Base-by-base conservation (phyloP, 2,113 vertebrate genomes). In the Entomyzon cyanotis region DNA sequence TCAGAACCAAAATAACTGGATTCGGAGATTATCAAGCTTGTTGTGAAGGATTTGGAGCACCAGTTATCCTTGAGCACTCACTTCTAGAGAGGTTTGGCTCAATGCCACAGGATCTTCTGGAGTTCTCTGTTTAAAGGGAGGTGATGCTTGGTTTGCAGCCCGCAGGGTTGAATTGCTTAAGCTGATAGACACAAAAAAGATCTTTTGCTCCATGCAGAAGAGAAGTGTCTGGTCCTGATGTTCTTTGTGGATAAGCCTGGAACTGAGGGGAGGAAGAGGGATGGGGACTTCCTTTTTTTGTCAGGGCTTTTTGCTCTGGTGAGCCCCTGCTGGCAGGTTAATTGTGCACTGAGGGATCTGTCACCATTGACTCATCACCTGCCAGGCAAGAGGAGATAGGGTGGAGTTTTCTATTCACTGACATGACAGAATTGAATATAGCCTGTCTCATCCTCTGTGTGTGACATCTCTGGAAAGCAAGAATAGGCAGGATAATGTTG, bases 271-370 rank as follows among this genome's bases (percentile, higher is more conserved):
- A 79, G 69, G 70, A 81, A 11, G 16, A 75, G 83, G 44, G 28
- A 60, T 46, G 41, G 25, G 20, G 41, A 68, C 49, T 93, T 94
- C 79, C 64, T 87, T 25, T 31, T 62, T 27, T 80, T 86, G 53
- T 81, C 41, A 89, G 60, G 18, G 3, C 68, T 78, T 90, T 49
- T 74, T 80, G 63, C 52, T 68, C 20, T 64, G 50, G 24, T n/a
- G 84, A 95, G 80, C 74, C 86, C 89, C 62, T 84, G 89, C 85
- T 77, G 59, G 77, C 64, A 82, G 86, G 89, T 94, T 92, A 84
- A 89, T 89, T 89, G 64, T 30, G 16, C 31, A 22, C 53, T 78
- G 90, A 19, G 58, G 23, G 94, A 9, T 65, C 87, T 81, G 64
- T 86, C 83, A 78, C 64, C 0, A 3, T 24, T 75, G 83, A 71